phyloP scores from a whole-genome alignment of 2,797 vertebrate genomes.

The Chiloscyllium punctatum region DNA sequence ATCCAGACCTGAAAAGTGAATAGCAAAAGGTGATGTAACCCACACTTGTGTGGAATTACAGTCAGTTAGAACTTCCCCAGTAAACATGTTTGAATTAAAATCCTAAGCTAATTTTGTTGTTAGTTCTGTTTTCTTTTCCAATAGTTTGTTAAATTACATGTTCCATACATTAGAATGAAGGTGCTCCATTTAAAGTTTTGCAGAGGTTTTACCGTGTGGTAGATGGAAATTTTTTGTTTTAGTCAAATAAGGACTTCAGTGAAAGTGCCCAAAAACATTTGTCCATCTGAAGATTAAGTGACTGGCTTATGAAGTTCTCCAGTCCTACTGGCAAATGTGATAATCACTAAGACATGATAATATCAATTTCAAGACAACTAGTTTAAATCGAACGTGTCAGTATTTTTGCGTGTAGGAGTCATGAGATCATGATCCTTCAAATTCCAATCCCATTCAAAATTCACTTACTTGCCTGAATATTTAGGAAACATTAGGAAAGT shows the following conservation, averaged over 20 bases:
- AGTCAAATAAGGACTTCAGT: not conserved
- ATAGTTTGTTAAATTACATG: not conserved
- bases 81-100: not conserved
- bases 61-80: not conserved
- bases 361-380: not conserved
- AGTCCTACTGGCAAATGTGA: not conserved
- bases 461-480: not conserved
- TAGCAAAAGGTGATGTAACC: not conserved
- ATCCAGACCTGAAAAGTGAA: constrained; percentile 23
- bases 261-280: not conserved
- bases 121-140: not conserved
- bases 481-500: not conserved
- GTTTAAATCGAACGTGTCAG: not conserved
- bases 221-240: not conserved
- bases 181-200: not conserved
- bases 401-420: not conserved
- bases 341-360: not conserved
- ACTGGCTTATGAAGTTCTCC: not conserved
- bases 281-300: not conserved
- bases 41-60: not conserved
- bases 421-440: not conserved
- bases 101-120: too few species aligned
- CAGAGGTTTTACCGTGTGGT: not conserved
- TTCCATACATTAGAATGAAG: too few species aligned
- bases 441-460: not conserved